Base-by-base conservation (phyloP, 2,797 vertebrate species). In the Esox masquinongy region DNA sequence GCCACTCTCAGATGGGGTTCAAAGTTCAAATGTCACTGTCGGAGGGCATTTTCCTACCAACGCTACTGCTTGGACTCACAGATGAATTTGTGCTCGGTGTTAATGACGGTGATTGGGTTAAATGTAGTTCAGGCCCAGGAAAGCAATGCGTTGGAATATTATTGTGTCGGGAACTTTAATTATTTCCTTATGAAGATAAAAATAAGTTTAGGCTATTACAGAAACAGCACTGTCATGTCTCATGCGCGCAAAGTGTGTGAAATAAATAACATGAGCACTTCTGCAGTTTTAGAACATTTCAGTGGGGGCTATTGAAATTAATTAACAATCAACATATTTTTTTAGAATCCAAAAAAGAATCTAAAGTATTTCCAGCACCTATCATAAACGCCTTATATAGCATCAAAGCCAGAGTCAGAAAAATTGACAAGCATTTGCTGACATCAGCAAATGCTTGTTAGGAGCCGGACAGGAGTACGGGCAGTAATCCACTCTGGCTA, bases 11-110 rank as follows among this genome's bases (percentile, higher is more conserved):
- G 16, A 61, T 71, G 66, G 63, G 69, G 80, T 79, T 87, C 84
- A 84, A 43, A 71, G 84, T 80, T 89, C 83, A 86, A 70, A 82
- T 78, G 74, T 82, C 77, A 78, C 31, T 72, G 69, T 19, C 34
- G 51, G 56, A 71, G 84, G 83, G 80, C 84, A 81, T 63, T 59
- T 34, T 69, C 71, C 63, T 79, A 76, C 79, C 51, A 36, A 56
- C 24, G 34, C 69, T 67, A 77, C 47, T 24, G 63, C 64, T 34
- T n/a, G 14, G 36, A 59, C 51, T 14, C 68, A 49, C 74, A 17
- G 1, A 47, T 47, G 70, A 56, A 59, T 31, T 17, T 11, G 68
- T 50, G 26, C 71, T 61, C 31, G 17, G 43, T 70, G 79, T 73
- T 75, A 76, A 72, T 56, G 70, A 72, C 49, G 16, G 56, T 16